Evolutionary conservation across 2,113 vertebrate genomes (phyloP), one percentile per base, ranked within the genome.

Genomic region (Trogon surrucura): DNA sequence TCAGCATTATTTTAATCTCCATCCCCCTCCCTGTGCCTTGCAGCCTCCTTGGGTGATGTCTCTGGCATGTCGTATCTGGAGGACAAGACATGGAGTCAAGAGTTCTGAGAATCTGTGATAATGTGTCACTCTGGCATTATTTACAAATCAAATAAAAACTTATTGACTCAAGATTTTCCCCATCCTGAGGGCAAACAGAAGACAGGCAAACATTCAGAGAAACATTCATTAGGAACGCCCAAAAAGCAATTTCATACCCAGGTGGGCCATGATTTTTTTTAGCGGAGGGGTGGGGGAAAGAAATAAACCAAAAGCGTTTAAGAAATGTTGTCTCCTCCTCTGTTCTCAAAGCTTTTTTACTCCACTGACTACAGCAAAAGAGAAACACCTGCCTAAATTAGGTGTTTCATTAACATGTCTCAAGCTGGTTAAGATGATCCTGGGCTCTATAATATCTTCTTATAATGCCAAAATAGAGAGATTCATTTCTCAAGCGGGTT

Each of bases 111-210:
- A 61, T 65, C 81, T 2, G 8, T 6, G 32, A 85, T 90, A 77
- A 86, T 32, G 71, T 66, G 91, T 80, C 69, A 41, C 87, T 69
- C 61, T 36, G 50, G 64, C 60, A 50, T 95, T 93, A 94, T 95
- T 95, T 97, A 97, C 89, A 87, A 92, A 95, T 90, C 92, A 88
- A 91, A 96, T 74, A 80, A 82, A 77, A 66, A 72, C 65, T 53
- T 94, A 80, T 90, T 94, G 93, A 94, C 80, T 78, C 70, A 61
- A 80, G 79, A 70, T 82, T 92, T 87, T 86, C 58, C 86, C 85
- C 85, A 88, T 84, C 80, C 50, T 36, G 66, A 93, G 90, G 73
- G 74, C 96, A 95, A 96, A 96, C 85, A 94, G 65, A 92, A 92
- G 88, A 26, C 50, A 74, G 36, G 62, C 58, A 95, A 91, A 88